phyloP scores from a whole-genome alignment of 1,140 invertebrate genomes.

The Tigriopus japonicus region DNA sequence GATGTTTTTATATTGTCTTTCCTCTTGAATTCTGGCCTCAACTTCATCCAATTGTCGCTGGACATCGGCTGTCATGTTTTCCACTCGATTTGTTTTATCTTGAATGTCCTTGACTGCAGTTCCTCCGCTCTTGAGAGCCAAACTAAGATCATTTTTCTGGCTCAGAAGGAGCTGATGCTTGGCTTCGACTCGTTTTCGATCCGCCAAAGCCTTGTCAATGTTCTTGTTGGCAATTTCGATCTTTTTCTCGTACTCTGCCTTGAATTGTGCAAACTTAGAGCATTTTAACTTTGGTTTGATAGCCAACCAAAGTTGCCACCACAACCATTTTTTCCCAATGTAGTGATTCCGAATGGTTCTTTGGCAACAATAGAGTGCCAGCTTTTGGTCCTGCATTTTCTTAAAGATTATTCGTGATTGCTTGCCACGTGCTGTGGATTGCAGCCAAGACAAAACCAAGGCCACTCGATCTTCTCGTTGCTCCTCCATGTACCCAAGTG shows the following conservation, averaged over 20 bases:
- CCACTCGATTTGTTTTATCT: constrained; percentile 13
- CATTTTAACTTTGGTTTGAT: constrained; percentile 9
- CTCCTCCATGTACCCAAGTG: constrained; percentile 99
- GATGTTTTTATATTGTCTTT: constrained; percentile 11
- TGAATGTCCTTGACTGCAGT: constrained; percentile 12
- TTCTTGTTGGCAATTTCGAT: constrained; percentile 9
- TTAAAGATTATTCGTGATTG: constrained; percentile 79
- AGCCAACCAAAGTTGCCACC: constrained; percentile 12
- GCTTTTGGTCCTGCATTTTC: constrained; percentile 77
- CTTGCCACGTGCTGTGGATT: constrained; percentile 72
- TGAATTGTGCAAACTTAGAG: constrained; percentile 11
- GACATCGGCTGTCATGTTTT: neutral
- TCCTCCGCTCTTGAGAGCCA: constrained; percentile 9
- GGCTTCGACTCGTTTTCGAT: neutral
- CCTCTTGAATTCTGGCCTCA: neutral
- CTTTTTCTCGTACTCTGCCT: constrained; percentile 13
- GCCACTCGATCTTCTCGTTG: constrained; percentile 94
- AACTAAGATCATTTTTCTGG: constrained; percentile 5
- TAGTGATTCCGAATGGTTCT: constrained; percentile 11
- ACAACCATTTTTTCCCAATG: constrained; percentile 13
- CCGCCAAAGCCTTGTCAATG: constrained; percentile 10
- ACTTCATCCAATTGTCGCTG: constrained; percentile 12
- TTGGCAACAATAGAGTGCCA: constrained; percentile 10
- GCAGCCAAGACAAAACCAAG: constrained; percentile 97
- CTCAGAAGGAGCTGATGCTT: neutral